Evolutionary conservation across 2,888 invertebrate species (phyloP).

Genomic region (Acanthoscelides obtectus): DNA sequence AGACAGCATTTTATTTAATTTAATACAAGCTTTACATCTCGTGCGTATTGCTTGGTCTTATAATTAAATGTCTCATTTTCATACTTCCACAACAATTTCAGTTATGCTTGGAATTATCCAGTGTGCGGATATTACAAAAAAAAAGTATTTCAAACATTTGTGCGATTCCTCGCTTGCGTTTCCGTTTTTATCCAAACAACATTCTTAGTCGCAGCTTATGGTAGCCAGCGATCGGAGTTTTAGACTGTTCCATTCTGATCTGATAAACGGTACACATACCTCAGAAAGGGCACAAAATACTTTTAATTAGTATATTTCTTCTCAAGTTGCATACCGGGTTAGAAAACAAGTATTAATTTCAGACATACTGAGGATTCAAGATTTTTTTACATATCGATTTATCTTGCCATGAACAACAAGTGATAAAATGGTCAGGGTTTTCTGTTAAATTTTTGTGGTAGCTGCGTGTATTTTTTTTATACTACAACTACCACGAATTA

Average conservation of each 20-base stretch:
- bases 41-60: not conserved
- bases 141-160: not conserved
- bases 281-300: too few species aligned
- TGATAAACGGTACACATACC: not conserved
- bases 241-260: not conserved
- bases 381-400: too few species aligned
- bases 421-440: too few species aligned
- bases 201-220: not conserved
- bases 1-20: too few species aligned
- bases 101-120: not conserved
- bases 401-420: too few species aligned
- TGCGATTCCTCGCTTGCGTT: not conserved
- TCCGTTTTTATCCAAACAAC: not conserved
- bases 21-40: not conserved
- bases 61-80: not conserved
- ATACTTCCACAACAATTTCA: not conserved
- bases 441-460: too few species aligned
- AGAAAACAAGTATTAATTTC: too few species aligned
- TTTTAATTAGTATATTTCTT: too few species aligned
- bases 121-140: not conserved
- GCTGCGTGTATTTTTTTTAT: too few species aligned
- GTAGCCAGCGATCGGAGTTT: not conserved
- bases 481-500: too few species aligned
- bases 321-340: too few species aligned
- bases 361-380: too few species aligned